A percentile compares a stretch with the other conserved stretches of the same genome.
Evolutionary conservation across 2,888 invertebrate species (phyloP).

Genomic region (Lepas anatifera): DNA sequence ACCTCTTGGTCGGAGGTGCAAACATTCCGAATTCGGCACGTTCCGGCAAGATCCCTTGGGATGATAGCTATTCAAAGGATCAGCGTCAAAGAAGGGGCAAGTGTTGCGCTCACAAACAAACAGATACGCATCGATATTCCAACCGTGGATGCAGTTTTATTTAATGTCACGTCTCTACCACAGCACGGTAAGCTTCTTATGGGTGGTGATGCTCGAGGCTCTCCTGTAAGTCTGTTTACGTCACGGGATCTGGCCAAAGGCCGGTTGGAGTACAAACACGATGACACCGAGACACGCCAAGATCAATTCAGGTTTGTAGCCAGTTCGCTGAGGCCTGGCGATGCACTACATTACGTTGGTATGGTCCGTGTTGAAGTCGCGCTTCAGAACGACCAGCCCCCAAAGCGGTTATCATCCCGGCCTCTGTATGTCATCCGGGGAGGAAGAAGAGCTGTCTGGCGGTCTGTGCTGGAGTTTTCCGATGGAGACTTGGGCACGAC

Average conservation of each 20-base stretch:
- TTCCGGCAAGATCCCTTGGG: conserved; percentile 34
- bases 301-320: conserved; percentile 40
- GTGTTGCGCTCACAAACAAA: conserved; percentile 52
- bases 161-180: conserved; percentile 63
- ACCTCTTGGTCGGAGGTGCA: conserved; percentile 34
- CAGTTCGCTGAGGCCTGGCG: conserved; percentile 39
- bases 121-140: conserved; percentile 56
- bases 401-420: conserved; percentile 55
- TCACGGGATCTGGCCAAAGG: conserved; percentile 59
- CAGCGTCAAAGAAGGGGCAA: conserved; percentile 71
- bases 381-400: conserved; percentile 82
- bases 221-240: conserved; percentile 52
- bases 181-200: conserved; percentile 40
- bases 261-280: conserved; percentile 75
- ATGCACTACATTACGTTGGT: conserved; percentile 67
- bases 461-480: conserved; percentile 60
- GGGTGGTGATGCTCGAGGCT: conserved; percentile 41
- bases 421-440: conserved; percentile 76
- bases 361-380: conserved; percentile 63
- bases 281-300: conserved; percentile 73
- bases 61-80: conserved; percentile 48
- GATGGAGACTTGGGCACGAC: conserved; percentile 77
- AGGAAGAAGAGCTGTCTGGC: conserved; percentile 62
- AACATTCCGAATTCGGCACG: conserved; percentile 34
- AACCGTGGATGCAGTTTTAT: conserved; percentile 51